Evolutionary conservation across 2,888 invertebrate genomes (phyloP).

Genomic region (Lepidocyrtoides sp.): DNA sequence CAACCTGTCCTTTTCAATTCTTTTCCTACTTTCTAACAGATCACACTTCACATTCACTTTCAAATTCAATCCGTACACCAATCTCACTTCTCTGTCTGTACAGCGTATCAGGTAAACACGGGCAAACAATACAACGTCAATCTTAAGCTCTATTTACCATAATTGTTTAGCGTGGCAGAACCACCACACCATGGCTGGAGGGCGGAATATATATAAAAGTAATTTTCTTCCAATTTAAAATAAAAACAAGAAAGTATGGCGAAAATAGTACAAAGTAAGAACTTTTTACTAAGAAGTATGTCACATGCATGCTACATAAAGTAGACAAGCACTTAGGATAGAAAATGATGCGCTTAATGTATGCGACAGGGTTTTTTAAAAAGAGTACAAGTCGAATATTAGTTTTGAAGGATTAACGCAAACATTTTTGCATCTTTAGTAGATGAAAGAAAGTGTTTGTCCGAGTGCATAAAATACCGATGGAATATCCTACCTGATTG

Average conservation of each 20-base stretch:
- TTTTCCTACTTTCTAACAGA: constrained; percentile 48
- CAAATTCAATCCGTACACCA: constrained; percentile 46
- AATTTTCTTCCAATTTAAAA: background rate
- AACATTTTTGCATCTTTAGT: too few species aligned
- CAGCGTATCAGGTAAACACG: constrained; percentile 53
- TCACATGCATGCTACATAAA: too few species aligned
- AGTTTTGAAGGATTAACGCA: too few species aligned
- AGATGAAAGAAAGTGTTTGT: too few species aligned
- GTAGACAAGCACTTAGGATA: too few species aligned
- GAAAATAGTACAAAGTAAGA: too few species aligned
- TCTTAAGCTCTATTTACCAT: too few species aligned
- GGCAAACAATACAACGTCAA: too few species aligned
- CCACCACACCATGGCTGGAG: background rate
- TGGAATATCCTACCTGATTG: constrained; percentile 87
- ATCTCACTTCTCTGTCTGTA: constrained; percentile 7
- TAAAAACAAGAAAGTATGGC: background rate
- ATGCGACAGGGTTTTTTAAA: too few species aligned
- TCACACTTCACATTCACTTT: constrained; percentile 74
- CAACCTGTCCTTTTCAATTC: constrained; percentile 74
- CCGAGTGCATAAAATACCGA: background rate
- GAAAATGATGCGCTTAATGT: too few species aligned
- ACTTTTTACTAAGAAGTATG: too few species aligned
- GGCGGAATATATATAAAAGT: background rate
- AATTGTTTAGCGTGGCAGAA: background rate
- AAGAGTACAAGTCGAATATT: background rate